phyloP scores from a whole-genome alignment of 2,797 vertebrate species.

The Brachyalestes nurse region DNA sequence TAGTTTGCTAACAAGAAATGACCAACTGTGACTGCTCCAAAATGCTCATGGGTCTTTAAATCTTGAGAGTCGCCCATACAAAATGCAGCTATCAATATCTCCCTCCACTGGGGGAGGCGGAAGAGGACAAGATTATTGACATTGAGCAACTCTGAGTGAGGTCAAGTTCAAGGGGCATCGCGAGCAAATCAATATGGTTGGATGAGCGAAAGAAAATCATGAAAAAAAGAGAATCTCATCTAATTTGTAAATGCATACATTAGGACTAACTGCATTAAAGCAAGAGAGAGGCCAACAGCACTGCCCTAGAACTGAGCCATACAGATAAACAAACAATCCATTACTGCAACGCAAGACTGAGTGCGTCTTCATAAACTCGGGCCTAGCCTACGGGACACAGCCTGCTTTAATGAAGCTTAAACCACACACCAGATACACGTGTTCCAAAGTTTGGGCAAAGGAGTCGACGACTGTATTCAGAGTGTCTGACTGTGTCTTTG shows the following conservation, averaged over 20 bases:
- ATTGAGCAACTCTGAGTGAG: conserved; percentile 61
- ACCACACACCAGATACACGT: neutral
- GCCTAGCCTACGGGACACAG: conserved; percentile 17
- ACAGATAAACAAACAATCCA: conserved; percentile 61
- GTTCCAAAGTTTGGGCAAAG: neutral
- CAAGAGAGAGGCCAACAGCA: conserved; percentile 40
- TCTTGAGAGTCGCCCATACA: conserved; percentile 50
- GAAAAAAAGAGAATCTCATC: conserved; percentile 58
- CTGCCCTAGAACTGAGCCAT: conserved; percentile 48
- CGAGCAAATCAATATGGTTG: conserved; percentile 60
- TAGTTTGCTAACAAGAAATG: conserved; percentile 20
- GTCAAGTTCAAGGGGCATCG: conserved; percentile 66
- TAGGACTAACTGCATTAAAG: conserved; percentile 62
- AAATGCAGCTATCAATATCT: conserved; percentile 57
- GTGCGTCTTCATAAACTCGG: conserved; percentile 55
- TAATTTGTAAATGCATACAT: conserved; percentile 70
- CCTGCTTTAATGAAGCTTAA: neutral
- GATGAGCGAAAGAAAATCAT: conserved; percentile 61
- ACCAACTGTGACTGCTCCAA: conserved; percentile 36
- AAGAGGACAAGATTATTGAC: conserved; percentile 61
- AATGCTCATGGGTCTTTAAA: conserved; percentile 52
- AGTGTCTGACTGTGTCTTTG: neutral
- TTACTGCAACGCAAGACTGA: conserved; percentile 56
- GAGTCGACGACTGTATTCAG: neutral
- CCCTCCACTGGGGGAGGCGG: conserved; percentile 38